Evolutionary conservation across 2,797 vertebrate genomes (phyloP), one percentile per base, ranked within the genome.

Genomic region (Natrix natrix): DNA sequence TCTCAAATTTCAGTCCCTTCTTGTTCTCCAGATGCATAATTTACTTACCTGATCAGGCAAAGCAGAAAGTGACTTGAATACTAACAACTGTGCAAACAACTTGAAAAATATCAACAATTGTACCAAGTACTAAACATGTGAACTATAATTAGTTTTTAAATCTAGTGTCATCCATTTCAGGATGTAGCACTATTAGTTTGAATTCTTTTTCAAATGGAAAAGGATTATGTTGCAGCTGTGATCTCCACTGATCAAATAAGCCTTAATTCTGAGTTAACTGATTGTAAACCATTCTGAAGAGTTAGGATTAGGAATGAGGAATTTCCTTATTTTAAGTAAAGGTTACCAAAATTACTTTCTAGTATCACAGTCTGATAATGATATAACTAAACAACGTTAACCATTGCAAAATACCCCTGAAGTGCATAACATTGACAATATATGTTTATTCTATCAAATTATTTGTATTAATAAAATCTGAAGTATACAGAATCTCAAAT

Each of bases 391-490:
- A 24, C 20, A 12, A 83, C 10, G 48, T 87, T n/a, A 87, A 56
- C 55, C 56, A 87, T 8, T 87, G 55, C 54, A 87, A 8, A 55
- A 92, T 32, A 20, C 16, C 24, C 88, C 92, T 92, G 28, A 22
- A 91, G 60, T n/a, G 92, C 92, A 91, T 92, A 92, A 90, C 66
- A 90, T 43, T 56, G 69, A 24, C 52, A 12, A 91, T 91, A 74
- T 13, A 92, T 55, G 57, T 88, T 56, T 91, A 88, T 28, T 60
- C 60, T 55, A 32, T 83, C 59, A 86, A 66, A 92, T 13, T 92
- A 63, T 92, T 78, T 54, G 74, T 8, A 54, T 61, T 59, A 94
- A 88, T 14, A 92, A 93, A 59, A 69, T 66, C 43, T 43, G 7
- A 52, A 43, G 69, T 91, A 56, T 93, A 74, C n/a, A 92, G 57